Conservation (phyloP, 2,888 invertebrate species). For the Agonopterix heracliana region DNA sequence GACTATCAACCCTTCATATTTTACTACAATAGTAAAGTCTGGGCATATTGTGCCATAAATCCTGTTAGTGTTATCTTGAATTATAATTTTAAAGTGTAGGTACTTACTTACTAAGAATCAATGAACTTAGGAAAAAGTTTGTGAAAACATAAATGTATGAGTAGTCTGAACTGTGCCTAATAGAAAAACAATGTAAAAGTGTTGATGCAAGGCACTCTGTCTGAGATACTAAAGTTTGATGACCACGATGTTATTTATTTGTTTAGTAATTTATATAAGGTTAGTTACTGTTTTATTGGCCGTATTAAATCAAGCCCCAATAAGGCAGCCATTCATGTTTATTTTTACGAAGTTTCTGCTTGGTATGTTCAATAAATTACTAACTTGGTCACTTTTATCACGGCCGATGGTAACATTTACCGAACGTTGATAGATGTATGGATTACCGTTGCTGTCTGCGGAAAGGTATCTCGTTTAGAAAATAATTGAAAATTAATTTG, state of each 20-base stretch:
- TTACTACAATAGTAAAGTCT: too few species aligned
- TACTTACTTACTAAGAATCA: too few species aligned
- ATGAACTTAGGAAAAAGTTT: too few species aligned
- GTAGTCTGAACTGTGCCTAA: background rate
- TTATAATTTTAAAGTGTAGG: too few species aligned
- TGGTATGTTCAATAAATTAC: constrained; percentile 72
- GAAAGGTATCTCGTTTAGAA: background rate
- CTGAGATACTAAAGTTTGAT: constrained; percentile 58
- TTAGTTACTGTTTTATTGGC: constrained; percentile 75
- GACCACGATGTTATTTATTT: constrained; percentile 73
- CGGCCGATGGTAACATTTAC: constrained; percentile 60
- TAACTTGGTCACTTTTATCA: constrained; percentile 74
- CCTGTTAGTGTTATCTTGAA: too few species aligned
- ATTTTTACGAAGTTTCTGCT: constrained; percentile 75
- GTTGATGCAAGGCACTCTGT: constrained; percentile 34
- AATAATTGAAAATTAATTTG: constrained; percentile 8
- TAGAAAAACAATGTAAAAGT: constrained; percentile 35
- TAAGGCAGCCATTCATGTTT: constrained; percentile 76
- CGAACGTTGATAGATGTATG: constrained; percentile 45
- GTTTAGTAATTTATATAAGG: constrained; percentile 76
- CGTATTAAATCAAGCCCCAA: constrained; percentile 75
- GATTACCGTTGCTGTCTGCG: constrained; percentile 21
- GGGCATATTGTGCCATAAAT: too few species aligned
- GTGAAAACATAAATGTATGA: too few species aligned
- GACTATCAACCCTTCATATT: too few species aligned